Conservation (phyloP, 2,797 vertebrate species). For the Arrhamphus sclerolepis region DNA sequence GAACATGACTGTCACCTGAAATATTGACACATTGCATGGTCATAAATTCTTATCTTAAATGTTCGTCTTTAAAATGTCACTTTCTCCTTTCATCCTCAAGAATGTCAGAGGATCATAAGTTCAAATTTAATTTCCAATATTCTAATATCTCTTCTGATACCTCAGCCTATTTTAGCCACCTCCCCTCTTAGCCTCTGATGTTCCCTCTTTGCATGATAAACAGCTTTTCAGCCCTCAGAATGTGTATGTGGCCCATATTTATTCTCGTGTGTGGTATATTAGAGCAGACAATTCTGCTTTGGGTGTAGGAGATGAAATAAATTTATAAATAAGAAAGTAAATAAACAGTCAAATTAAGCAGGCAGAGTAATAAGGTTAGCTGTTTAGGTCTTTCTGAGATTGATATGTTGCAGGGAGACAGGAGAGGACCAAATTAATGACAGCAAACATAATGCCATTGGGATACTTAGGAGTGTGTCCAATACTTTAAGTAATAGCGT, state of each 20-base stretch:
- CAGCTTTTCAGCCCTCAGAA: conserved; percentile 78
- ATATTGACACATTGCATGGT: conserved; percentile 46
- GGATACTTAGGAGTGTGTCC: conserved; percentile 83
- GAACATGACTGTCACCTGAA: conserved; percentile 42
- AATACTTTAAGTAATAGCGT: conserved; percentile 86
- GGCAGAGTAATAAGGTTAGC: conserved; percentile 80
- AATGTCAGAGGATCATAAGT: conserved; percentile 69
- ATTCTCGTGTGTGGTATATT: conserved; percentile 65
- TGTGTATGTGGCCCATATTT: conserved; percentile 80
- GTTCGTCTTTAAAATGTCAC: conserved; percentile 42
- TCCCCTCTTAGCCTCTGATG: conserved; percentile 75
- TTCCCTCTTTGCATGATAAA: conserved; percentile 81
- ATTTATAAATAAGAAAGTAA: conserved; percentile 70
- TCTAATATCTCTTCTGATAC: conserved; percentile 69
- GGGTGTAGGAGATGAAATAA: conserved; percentile 54
- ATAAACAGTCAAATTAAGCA: conserved; percentile 79
- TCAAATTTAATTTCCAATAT: conserved; percentile 70
- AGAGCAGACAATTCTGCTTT: conserved; percentile 68
- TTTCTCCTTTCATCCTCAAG: conserved; percentile 67
- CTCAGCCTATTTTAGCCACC: conserved; percentile 73
- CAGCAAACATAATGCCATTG: conserved; percentile 80
- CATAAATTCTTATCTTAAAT: conserved; percentile 28
- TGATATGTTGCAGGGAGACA: conserved; percentile 70
- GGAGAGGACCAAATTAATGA: conserved; percentile 81
- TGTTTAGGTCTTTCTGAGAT: conserved; percentile 70